phyloP scores from a whole-genome alignment of 2,797 vertebrate species.

The Gymnothorax javanicus region DNA sequence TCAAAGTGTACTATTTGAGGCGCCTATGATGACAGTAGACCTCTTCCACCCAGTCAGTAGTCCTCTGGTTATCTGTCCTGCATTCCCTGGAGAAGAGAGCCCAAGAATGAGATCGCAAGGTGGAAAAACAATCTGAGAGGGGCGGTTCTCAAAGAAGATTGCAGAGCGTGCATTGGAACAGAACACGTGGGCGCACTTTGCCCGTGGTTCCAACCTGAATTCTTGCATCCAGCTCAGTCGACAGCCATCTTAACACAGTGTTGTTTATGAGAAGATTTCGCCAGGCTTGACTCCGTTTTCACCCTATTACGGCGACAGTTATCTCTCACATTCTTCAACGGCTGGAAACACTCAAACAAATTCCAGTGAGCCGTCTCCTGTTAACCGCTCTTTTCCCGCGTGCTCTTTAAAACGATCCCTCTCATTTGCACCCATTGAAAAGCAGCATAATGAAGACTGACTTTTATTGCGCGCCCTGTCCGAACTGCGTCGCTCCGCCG shows the following conservation, averaged over 20 bases:
- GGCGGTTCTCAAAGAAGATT: neutral
- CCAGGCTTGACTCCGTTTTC: conserved; percentile 1
- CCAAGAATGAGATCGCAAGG: conserved; percentile 11
- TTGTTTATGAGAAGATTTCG: conserved; percentile 8
- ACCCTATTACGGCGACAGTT: neutral
- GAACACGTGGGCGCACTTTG: neutral
- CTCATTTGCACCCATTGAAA: neutral
- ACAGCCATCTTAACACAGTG: neutral
- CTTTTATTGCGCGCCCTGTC: neutral
- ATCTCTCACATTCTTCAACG: neutral
- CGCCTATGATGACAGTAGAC: conserved; percentile 15
- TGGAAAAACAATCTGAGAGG: neutral
- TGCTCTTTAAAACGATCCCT: neutral
- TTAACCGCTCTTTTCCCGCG: neutral
- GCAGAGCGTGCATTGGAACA: neutral
- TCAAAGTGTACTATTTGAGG: conserved; percentile 29
- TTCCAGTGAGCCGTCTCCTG: neutral
- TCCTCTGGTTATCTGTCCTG: neutral
- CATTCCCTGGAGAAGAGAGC: conserved; percentile 23
- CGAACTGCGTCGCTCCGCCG: neutral
- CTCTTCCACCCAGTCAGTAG: neutral
- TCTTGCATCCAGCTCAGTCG: neutral
- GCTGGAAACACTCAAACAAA: neutral
- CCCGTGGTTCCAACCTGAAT: conserved; percentile 15
- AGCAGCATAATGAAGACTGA: neutral